Percentiles rank a stretch among this genome's conserved stretches.
phyloP scores from a whole-genome alignment of 2,113 vertebrate genomes.

The Protobothrops flavoviridis region DNA sequence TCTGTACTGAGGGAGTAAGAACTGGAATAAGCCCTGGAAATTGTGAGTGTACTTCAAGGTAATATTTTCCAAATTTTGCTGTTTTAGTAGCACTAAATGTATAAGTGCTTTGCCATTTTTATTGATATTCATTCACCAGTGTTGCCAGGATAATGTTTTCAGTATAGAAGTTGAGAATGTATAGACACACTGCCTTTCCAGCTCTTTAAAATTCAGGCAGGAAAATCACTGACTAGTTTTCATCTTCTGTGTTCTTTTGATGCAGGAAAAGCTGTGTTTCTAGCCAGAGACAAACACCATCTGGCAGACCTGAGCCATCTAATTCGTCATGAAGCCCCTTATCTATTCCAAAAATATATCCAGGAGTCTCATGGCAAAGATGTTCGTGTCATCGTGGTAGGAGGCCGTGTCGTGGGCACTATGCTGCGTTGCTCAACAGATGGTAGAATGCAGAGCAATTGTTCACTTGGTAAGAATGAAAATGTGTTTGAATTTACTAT shows the following conservation, averaged over 20 bases:
- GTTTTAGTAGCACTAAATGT: background rate
- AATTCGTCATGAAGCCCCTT: slow-evolving; percentile 81
- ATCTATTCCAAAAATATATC: slow-evolving; percentile 80
- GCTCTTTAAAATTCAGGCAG: background rate
- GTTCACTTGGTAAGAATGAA: slow-evolving; percentile 76
- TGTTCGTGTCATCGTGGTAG: slow-evolving; percentile 80
- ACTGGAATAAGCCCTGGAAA: slow-evolving; percentile 26
- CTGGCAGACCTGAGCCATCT: slow-evolving; percentile 79
- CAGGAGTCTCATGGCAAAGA: slow-evolving; percentile 81
- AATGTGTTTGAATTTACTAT: slow-evolving; percentile 1
- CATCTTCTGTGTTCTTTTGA: background rate
- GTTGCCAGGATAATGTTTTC: background rate
- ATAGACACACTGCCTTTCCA: background rate
- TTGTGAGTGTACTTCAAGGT: slow-evolving; percentile 25
- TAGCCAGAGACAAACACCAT: slow-evolving; percentile 82
- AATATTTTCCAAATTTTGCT: slow-evolving; percentile 9
- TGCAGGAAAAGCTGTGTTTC: slow-evolving; percentile 80
- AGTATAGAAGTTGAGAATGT: background rate
- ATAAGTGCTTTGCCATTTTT: slow-evolving; percentile 1
- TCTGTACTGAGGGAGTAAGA: slow-evolving; percentile 13
- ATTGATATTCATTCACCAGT: background rate
- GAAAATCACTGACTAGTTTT: slow-evolving; percentile 3
- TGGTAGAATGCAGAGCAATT: slow-evolving; percentile 83
- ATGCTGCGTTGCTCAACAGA: slow-evolving; percentile 83
- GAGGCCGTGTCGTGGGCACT: slow-evolving; percentile 80